A percentile compares a stretch with the other conserved stretches of the same genome.
These are phyloP conservation scores for Cyanoramphus novaezelandiae DNA, from an alignment of 2,113 vertebrate species.

Conservation along the genomic window DNA sequence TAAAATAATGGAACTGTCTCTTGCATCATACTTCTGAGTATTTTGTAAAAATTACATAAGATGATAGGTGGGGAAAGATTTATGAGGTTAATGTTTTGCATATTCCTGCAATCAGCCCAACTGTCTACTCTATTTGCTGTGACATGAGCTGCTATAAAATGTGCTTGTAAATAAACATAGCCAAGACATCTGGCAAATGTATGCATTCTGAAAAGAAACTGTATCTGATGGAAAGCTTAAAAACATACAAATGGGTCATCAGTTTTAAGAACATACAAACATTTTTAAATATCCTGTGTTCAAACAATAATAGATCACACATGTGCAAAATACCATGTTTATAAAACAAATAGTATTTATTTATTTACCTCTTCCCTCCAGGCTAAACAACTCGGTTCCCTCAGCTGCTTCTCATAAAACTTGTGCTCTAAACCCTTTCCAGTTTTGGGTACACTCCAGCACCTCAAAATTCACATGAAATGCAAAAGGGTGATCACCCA, in stretches of 20 bases:
- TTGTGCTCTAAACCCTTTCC: neutral
- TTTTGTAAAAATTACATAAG: neutral
- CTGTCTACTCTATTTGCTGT: neutral
- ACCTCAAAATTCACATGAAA: neutral
- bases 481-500: neutral
- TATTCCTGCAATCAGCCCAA: neutral
- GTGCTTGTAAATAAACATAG: neutral
- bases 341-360: neutral
- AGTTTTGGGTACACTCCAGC: neutral
- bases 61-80: neutral
- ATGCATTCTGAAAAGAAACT: neutral
- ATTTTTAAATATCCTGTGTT: neutral
- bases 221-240: neutral
- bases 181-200: neutral
- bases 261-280: neutral
- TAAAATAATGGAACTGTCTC: neutral
- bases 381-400: neutral
- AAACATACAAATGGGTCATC: neutral
- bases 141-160: neutral
- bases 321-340: neutral
- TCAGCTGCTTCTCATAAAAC: neutral
- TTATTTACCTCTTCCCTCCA: neutral
- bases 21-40: neutral
- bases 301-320: neutral
- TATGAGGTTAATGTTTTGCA: conserved; percentile 2